Conservation (phyloP, 2,113 vertebrate species). For the Carollia perspicillata region DNA sequence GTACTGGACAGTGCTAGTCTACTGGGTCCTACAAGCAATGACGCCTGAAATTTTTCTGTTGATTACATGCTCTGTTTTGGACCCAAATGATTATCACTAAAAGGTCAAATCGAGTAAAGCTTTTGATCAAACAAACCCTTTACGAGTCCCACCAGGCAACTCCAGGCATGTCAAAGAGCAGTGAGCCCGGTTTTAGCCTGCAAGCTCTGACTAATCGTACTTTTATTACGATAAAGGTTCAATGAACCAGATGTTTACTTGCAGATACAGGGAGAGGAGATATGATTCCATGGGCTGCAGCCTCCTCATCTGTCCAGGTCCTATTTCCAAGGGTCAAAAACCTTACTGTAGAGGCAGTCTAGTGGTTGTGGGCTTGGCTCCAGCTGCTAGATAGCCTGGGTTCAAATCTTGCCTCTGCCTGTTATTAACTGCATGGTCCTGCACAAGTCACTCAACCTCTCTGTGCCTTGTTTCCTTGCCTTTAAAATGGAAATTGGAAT, state of each 20-base stretch:
- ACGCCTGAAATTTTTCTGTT: neutral
- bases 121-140: neutral
- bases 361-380: neutral
- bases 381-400: neutral
- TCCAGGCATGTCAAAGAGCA: neutral
- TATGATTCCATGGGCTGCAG: neutral
- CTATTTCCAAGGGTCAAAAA: neutral
- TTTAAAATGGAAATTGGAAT: neutral
- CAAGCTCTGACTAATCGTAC: fast-evolving
- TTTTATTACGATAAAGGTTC: neutral
- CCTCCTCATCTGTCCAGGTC: fast-evolving
- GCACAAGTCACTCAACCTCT: neutral
- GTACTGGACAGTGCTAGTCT: neutral
- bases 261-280: neutral
- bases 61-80: neutral
- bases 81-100: neutral
- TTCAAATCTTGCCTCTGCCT: neutral
- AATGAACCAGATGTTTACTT: neutral
- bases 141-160: neutral
- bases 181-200: neutral
- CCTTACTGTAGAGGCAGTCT: neutral
- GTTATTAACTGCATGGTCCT: neutral
- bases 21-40: neutral
- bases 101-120: neutral
- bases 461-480: neutral